Evolutionary conservation across 37 sponge, comb jelly and placozoan species (phyloP), one percentile per base, ranked within the genome.

Genomic region (Agelas oroides): DNA sequence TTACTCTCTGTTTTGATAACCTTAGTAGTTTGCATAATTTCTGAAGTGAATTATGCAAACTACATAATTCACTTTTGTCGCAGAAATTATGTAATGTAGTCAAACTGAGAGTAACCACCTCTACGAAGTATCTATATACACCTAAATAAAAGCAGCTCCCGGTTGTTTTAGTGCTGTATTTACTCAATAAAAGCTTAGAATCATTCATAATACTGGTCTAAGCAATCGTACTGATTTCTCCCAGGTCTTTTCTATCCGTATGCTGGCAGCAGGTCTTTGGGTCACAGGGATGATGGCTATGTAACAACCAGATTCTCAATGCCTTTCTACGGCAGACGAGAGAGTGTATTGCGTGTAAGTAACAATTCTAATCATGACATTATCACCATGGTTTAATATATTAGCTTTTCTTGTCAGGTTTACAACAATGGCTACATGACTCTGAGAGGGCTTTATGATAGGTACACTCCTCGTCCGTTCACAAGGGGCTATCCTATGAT

Each of bases 341-440:
- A 32, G 19, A 12, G 6, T 46, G 46, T 46, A 46, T 3, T 46
- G 46, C 69, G 28, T 3, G 19, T 33, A 67, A 6, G 28, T 25
- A 67, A 6, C 12, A 67, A 12, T 5, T 5, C 6, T 3, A 19
- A 19, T 56, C 17, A 56, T 19, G 57, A 17, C 57, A 14, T 23
- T 5, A 12, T 27, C 5, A 23, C 14, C n/a, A n/a, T n/a, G n/a
- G n/a, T n/a, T 5, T 61, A 25, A 25, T 61, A 61, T 14, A 27
- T 2, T 23, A 27, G n/a, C 12, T 46, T 46, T 46, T 31, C 20
- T 32, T 6, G 3, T 31, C 28, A 67, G 69, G 69, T 67, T 25
- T 67, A 67, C 69, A 67, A 31, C 69, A 67, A 67, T 67, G 69
- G 69, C 34, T 67, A 67, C 69, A 2, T 67, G 35, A 19, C 69